Percentiles rank a stretch among this genome's conserved stretches.
Evolutionary conservation across 2,113 vertebrate genomes (phyloP).

Genomic region (Arizona elegans): DNA sequence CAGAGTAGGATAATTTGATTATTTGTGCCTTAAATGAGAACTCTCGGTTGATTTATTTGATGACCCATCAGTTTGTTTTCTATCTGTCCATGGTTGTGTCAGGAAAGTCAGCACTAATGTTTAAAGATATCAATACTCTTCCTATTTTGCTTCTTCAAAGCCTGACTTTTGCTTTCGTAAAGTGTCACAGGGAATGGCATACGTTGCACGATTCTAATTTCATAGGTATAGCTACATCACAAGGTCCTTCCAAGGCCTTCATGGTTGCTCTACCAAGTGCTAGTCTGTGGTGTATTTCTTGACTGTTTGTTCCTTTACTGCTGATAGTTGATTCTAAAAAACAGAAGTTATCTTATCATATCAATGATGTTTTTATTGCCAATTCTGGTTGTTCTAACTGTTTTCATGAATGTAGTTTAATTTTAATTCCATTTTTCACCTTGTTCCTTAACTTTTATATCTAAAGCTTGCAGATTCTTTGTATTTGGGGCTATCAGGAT

Average conservation of each 20-base stretch:
- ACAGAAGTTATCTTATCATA: neutral
- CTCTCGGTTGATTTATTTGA: neutral
- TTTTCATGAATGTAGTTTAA: neutral
- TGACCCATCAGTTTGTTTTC: neutral
- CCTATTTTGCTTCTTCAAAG: neutral
- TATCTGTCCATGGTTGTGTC: neutral
- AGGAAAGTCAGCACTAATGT: neutral
- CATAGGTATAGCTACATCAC: neutral
- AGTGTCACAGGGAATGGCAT: neutral
- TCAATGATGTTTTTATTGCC: neutral
- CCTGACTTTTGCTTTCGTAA: neutral
- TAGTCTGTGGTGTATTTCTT: neutral
- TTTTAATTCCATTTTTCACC: neutral
- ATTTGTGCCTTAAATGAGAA: neutral
- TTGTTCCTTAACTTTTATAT: neutral
- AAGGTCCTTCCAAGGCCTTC: no score
- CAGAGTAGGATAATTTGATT: neutral
- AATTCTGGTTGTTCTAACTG: neutral
- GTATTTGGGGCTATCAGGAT: neutral
- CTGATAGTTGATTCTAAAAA: neutral
- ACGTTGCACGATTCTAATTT: neutral
- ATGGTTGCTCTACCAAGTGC: neutral
- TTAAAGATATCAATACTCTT: neutral
- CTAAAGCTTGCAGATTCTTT: neutral
- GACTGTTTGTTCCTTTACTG: neutral